phyloP scores from a whole-genome alignment of 2,888 invertebrate species.

The Agrotis clavis region DNA sequence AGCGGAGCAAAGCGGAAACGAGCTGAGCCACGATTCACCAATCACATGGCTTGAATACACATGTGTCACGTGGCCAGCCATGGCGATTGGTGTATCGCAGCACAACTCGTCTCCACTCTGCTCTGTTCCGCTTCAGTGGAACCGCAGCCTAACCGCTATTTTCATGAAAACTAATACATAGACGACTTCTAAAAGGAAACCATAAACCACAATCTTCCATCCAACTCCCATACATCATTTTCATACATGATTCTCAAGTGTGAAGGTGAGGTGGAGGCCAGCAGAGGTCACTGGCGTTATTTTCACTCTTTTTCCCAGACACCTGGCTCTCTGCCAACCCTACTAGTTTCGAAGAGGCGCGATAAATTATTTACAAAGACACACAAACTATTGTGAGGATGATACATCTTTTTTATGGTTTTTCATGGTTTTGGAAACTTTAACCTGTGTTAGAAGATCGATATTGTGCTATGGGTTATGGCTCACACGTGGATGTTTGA shows the following conservation, averaged over 20 bases:
- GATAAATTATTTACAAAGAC: constrained; percentile 61
- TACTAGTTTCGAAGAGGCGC: constrained; percentile 57
- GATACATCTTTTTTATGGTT: constrained; percentile 14
- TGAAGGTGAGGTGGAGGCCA: constrained; percentile 61
- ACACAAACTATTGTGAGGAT: constrained; percentile 29
- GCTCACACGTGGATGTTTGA: no score
- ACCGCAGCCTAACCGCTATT: no score
- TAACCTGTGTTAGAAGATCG: background rate
- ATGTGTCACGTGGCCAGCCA: no score
- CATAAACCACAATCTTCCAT: background rate
- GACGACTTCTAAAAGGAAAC: background rate
- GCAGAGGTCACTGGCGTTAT: constrained; percentile 73
- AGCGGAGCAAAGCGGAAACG: no score
- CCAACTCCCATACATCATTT: constrained; percentile 14
- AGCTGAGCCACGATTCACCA: no score
- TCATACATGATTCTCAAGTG: constrained; percentile 36
- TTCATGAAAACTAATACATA: background rate
- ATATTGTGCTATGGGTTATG: background rate
- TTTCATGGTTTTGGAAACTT: constrained; percentile 6
- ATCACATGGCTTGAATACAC: no score
- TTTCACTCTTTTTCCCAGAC: constrained; percentile 69
- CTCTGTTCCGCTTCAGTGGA: no score
- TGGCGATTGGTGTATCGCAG: no score
- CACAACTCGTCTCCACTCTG: no score
- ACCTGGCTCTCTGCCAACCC: constrained; percentile 70